A percentile compares a stretch with the other conserved stretches of the same genome.
Evolutionary conservation across 2,797 vertebrate species (phyloP).

Genomic region (Oryzias sinensis): DNA sequence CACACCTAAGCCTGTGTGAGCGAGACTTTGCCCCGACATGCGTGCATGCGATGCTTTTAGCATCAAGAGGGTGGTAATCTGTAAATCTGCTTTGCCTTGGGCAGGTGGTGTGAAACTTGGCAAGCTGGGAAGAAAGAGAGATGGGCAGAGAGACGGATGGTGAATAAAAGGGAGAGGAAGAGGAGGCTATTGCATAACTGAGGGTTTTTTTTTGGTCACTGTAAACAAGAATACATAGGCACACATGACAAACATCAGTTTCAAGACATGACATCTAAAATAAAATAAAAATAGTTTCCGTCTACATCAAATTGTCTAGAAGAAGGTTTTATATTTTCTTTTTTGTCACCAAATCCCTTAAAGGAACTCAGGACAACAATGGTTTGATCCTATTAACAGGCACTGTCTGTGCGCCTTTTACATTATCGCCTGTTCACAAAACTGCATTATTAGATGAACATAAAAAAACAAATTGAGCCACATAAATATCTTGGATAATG

Average conservation of each 20-base stretch:
- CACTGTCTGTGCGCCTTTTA: not conserved
- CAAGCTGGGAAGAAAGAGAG: conserved; percentile 31
- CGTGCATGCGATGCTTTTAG: conserved; percentile 65
- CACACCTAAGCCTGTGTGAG: conserved; percentile 20
- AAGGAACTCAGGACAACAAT: conserved; percentile 5
- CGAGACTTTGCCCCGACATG: conserved; percentile 50
- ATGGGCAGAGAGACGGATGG: conserved; percentile 15
- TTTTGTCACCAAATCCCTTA: conserved; percentile 1
- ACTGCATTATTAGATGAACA: not conserved
- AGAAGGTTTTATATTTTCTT: not conserved
- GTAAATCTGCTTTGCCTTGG: conserved; percentile 78
- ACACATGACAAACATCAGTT: conserved; percentile 5
- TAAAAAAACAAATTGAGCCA: conserved; percentile 2
- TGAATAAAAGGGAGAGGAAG: conserved; percentile 44
- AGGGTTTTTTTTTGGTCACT: conserved; percentile 53
- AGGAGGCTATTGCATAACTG: conserved; percentile 64
- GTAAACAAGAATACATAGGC: conserved; percentile 53
- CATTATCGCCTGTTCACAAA: not conserved
- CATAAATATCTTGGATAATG: not conserved
- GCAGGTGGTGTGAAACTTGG: conserved; percentile 76
- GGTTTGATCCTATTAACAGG: conserved; percentile 1
- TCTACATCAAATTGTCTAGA: not conserved
- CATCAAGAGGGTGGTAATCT: conserved; percentile 74
- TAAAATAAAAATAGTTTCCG: not conserved
- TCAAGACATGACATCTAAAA: conserved; percentile 6